These are phyloP conservation scores for Argyresthia goedartella DNA, from an alignment of 2,888 invertebrate species.

Conservation along the genomic window DNA sequence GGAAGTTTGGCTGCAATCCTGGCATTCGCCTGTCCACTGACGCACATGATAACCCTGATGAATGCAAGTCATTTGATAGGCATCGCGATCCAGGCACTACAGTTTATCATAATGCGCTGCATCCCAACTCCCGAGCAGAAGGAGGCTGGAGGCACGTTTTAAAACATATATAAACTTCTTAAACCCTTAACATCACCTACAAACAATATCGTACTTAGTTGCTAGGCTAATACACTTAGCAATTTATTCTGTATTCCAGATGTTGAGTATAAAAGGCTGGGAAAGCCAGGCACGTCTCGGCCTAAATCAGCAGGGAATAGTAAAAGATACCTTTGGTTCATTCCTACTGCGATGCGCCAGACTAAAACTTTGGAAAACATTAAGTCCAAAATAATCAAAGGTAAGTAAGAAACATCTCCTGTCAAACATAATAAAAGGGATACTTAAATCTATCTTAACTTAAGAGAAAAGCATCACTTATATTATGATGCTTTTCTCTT, in stretches of 20 bases:
- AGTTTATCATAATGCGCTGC: conserved; percentile 65
- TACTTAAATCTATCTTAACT: no score
- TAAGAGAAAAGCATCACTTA: no score
- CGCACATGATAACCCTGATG: conserved; percentile 72
- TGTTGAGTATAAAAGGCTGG: conserved; percentile 61
- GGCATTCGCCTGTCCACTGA: conserved; percentile 74
- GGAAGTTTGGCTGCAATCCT: conserved; percentile 74
- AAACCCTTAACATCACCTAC: no score
- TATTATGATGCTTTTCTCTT: no score
- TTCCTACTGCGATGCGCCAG: conserved; percentile 59
- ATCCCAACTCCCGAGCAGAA: conserved; percentile 67
- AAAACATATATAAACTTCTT: neutral
- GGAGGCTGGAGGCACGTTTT: conserved; percentile 54
- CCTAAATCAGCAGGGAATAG: conserved; percentile 38
- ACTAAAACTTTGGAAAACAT: conserved; percentile 63
- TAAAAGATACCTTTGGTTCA: conserved; percentile 59
- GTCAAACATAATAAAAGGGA: no score
- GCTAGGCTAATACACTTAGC: neutral
- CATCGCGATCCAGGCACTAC: conserved; percentile 57
- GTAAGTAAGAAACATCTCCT: conserved; percentile 21
- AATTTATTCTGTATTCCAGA: conserved; percentile 30
- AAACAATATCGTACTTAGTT: neutral
- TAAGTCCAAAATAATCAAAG: conserved; percentile 59
- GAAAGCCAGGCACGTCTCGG: conserved; percentile 36
- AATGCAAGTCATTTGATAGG: conserved; percentile 69